Evolutionary conservation across 2,113 vertebrate species (phyloP).

Genomic region (Murina feae): DNA sequence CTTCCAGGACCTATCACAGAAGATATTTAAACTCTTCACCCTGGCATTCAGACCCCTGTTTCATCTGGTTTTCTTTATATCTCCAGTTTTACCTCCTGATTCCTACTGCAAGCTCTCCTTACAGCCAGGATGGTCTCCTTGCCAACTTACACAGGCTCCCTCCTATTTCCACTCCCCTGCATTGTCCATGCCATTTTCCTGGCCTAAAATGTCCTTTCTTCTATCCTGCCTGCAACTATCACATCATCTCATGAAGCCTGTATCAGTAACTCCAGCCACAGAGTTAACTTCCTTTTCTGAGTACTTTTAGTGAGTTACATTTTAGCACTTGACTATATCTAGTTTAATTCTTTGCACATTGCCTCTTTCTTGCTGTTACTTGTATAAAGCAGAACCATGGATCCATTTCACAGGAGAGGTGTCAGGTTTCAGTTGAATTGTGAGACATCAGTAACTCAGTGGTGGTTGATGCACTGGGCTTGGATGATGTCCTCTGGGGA

Average conservation of each 20-base stretch:
- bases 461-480: neutral
- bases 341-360: neutral
- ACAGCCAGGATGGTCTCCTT: neutral
- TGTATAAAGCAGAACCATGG: neutral
- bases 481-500: neutral
- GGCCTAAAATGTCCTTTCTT: neutral
- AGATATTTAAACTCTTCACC: neutral
- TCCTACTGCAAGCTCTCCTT: rapidly evolving
- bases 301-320: neutral
- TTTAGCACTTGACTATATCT: neutral
- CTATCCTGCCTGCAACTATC: neutral
- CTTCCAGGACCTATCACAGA: neutral
- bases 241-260: neutral
- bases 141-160: neutral
- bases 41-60: neutral
- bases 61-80: neutral
- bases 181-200: neutral
- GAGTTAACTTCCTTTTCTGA: neutral
- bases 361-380: neutral
- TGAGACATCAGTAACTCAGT: neutral
- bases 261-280: neutral
- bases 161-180: neutral
- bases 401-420: neutral
- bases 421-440: neutral
- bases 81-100: neutral